A percentile compares a stretch with the other conserved stretches of the same genome.
Conservation (phyloP, 2,797 vertebrate species). For the Erpetoichthys calabaricus region DNA sequence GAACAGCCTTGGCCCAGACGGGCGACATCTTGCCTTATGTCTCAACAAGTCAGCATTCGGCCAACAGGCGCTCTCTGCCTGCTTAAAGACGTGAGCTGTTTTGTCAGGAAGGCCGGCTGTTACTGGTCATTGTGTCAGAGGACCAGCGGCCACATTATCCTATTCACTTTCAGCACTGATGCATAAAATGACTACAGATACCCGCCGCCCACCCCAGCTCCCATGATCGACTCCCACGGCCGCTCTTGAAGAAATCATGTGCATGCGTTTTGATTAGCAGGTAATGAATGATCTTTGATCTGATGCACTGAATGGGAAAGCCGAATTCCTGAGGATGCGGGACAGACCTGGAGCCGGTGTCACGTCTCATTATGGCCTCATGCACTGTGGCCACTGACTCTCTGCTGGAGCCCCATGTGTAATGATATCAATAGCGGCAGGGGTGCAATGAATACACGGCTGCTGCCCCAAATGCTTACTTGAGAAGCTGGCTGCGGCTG, state of each 20-base stretch:
- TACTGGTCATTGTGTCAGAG: too few species aligned
- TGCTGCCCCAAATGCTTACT: conserved; percentile 61
- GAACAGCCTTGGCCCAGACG: too few species aligned
- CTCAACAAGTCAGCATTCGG: too few species aligned
- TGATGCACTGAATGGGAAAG: conserved; percentile 63
- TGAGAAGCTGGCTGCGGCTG: conserved; percentile 40
- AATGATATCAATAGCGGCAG: conserved; percentile 72
- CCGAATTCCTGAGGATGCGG: conserved; percentile 58
- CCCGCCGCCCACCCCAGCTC: neutral
- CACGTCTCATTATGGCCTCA: conserved; percentile 73
- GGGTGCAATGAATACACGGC: conserved; percentile 77
- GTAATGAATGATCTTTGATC: conserved; percentile 62
- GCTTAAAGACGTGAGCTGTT: too few species aligned
- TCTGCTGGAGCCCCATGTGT: conserved; percentile 55
- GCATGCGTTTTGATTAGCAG: conserved; percentile 66
- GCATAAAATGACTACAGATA: neutral
- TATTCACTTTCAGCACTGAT: too few species aligned
- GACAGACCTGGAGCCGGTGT: conserved; percentile 90
- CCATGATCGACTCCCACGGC: conserved; percentile 22
- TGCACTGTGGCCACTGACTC: conserved; percentile 51
- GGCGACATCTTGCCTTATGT: too few species aligned
- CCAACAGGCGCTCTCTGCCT: too few species aligned
- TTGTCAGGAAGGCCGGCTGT: too few species aligned
- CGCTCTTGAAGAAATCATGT: conserved; percentile 24
- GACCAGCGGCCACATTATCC: too few species aligned